Conservation (phyloP, 1,140 invertebrate genomes). For the Euschistus heros region DNA sequence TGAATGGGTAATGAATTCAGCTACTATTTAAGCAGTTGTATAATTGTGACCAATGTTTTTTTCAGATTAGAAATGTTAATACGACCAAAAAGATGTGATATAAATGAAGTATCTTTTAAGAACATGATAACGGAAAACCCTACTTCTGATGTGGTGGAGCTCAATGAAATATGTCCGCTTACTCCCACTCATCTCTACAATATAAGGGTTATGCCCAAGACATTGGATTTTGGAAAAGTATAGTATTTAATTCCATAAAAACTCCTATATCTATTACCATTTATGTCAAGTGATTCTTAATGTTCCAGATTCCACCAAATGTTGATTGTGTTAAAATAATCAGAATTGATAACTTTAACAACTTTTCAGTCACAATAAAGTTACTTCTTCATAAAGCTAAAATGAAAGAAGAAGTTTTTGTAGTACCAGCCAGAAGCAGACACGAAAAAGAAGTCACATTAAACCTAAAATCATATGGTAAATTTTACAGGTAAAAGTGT, state of each 20-base stretch:
- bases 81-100: too few relatives aligned
- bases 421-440: background rate
- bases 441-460: background rate
- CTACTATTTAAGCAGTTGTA: too few relatives aligned
- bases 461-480: constrained; percentile 20
- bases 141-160: too few relatives aligned
- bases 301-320: constrained; percentile 22
- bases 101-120: too few relatives aligned
- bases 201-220: constrained; percentile 31
- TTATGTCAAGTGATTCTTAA: background rate
- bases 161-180: constrained; percentile 24
- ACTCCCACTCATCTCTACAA: constrained; percentile 34
- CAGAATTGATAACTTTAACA: constrained; percentile 30
- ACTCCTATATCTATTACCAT: too few relatives aligned
- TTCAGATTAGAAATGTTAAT: too few relatives aligned
- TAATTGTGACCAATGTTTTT: too few relatives aligned
- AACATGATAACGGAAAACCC: too few relatives aligned
- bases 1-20: too few relatives aligned
- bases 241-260: background rate
- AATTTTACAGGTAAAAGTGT: constrained; percentile 19
- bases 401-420: background rate
- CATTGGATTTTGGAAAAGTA: constrained; percentile 33
- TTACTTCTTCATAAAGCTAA: background rate
- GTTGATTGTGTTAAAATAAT: constrained; percentile 22
- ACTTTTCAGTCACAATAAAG: constrained; percentile 26